Evolutionary conservation across 1,140 invertebrate species (phyloP).

Genomic region (Hyles euphorbiae): DNA sequence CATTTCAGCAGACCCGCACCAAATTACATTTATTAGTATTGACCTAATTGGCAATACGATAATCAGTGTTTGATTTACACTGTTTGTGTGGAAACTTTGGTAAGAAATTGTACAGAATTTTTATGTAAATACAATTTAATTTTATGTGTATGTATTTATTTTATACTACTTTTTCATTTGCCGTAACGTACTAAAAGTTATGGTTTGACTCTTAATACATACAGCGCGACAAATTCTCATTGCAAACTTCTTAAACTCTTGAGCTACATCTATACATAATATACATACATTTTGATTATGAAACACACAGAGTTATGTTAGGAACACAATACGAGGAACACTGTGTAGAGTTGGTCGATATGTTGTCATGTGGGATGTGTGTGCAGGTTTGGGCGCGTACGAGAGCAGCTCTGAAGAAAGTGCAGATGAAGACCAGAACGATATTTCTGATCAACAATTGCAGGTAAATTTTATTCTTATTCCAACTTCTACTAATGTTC

Average conservation of each 20-base stretch:
- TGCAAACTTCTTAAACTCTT: too few relatives aligned
- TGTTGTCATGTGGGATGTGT: conserved; percentile 17
- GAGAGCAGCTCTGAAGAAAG: conserved; percentile 68
- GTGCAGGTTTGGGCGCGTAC: conserved; percentile 70
- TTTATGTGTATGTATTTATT: not conserved
- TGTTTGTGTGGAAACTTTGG: conserved; percentile 51
- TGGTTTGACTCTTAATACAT: too few relatives aligned
- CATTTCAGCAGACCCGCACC: conserved; percentile 50
- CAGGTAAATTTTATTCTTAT: conserved; percentile 42
- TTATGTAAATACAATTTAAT: conserved; percentile 10
- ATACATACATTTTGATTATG: too few relatives aligned
- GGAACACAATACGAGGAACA: too few relatives aligned
- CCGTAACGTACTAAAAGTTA: too few relatives aligned
- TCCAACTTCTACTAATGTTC: too few relatives aligned
- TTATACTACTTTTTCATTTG: too few relatives aligned
- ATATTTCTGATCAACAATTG: conserved; percentile 63
- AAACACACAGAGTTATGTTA: too few relatives aligned
- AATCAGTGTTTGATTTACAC: conserved; percentile 31
- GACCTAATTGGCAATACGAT: conserved; percentile 41
- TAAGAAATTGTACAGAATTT: conserved; percentile 46
- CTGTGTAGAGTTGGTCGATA: not conserved
- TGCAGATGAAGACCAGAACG: conserved; percentile 44
- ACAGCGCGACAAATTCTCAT: too few relatives aligned
- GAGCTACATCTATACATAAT: too few relatives aligned
- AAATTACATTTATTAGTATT: conserved; percentile 36